Evolutionary conservation across 2,888 invertebrate species (phyloP).

Genomic region (Pyrrhosoma nymphula): DNA sequence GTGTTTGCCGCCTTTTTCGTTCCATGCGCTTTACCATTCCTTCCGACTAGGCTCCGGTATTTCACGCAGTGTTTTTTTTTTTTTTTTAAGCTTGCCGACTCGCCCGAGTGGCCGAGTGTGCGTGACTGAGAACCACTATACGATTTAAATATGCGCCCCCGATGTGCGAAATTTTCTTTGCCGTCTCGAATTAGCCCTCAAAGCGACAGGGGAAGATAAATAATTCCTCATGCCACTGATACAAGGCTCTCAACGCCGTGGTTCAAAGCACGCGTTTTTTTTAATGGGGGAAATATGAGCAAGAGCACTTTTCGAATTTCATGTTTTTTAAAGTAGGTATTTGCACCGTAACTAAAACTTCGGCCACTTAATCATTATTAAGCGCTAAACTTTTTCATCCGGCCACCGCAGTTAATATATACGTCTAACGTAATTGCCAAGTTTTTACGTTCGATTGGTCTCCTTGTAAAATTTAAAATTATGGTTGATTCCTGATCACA

Average conservation of each 20-base stretch:
- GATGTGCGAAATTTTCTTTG: background rate
- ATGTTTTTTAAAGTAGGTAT: background rate
- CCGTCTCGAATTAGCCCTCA: background rate
- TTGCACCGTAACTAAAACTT: background rate
- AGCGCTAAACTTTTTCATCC: background rate
- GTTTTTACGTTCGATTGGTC: background rate
- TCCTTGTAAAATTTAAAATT: background rate
- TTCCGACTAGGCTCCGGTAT: background rate
- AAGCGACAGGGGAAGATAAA: background rate
- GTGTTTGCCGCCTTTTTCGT: background rate
- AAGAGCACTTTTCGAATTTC: background rate
- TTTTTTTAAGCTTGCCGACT: background rate
- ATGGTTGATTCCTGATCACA: background rate
- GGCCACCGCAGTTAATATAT: background rate
- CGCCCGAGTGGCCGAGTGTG: background rate
- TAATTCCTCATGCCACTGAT: background rate
- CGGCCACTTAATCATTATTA: background rate
- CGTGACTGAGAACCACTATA: background rate
- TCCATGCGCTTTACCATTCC: background rate
- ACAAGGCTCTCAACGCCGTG: background rate
- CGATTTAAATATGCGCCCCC: slow-evolving; percentile 6
- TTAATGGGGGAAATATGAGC: background rate
- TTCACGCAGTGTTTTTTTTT: background rate
- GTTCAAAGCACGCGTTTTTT: background rate
- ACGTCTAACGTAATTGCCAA: background rate